Evolutionary conservation across 1,140 invertebrate genomes (phyloP), one percentile per base, ranked within the genome.

Genomic region (Dryas iulia): DNA sequence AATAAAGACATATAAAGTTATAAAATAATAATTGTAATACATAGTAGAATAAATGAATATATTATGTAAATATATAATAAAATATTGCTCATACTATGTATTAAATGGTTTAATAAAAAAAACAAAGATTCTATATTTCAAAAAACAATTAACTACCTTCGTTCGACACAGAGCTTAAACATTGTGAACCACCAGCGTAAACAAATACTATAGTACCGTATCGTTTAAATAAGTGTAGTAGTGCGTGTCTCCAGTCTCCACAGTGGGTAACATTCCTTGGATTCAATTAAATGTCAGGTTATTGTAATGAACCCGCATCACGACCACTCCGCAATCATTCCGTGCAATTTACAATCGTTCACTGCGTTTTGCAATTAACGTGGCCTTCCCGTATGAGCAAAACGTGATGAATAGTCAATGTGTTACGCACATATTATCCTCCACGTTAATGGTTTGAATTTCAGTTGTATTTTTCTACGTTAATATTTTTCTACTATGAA

Each of bases 301-400:
- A 89, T 86, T 88, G 82, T 88, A 89, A 89, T 85, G 84, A 82
- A 81, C 82, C 84, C 80, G 79, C 84, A 84, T 84, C 83, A 83
- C 86, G 76, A 80, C 74, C 81, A 72, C 71, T 66, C 72, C 75
- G 79, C 82, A 82, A 82, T 86, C 82, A 86, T 86, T 84, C 86
- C 80, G 74, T 81, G 83, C 83, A 87, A 89, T 87, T 88, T 90
- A 82, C 84, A 90, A 86, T 84, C 77, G 77, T 86, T 84, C 81
- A 87, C 81, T 87, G 83, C 79, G 80, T 83, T 87, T 87, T 74
- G 82, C 83, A 89, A 86, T 87, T 87, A 88, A 84, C 80, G 80
- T 78, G 74, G 79, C 82, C 79, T 79, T 78, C 72, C 75, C 73
- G 75, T 76, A 75, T 72, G 28, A 72, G 64, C 71, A 66, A 58